Conservation (phyloP, 2,888 invertebrate genomes). For the Nineta flava region DNA sequence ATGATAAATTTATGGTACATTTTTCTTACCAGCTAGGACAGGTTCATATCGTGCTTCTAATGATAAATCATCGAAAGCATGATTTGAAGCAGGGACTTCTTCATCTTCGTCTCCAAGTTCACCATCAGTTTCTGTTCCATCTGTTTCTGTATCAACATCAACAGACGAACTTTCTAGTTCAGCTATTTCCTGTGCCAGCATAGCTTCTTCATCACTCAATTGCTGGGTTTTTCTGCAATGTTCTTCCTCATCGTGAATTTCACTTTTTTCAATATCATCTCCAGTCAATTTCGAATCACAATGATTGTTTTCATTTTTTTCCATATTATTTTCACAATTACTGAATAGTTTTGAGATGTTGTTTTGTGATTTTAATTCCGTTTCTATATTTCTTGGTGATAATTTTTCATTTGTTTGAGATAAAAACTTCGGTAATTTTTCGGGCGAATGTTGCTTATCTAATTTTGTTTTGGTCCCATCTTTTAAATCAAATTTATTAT, state of each 20-base stretch:
- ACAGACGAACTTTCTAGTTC: constrained; percentile 58
- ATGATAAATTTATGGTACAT: constrained; percentile 8
- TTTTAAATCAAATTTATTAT: too few relatives aligned
- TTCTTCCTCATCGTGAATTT: constrained; percentile 44
- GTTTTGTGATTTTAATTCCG: background rate
- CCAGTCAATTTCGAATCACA: constrained; percentile 11
- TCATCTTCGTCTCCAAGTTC: constrained; percentile 30
- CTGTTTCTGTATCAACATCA: constrained; percentile 67
- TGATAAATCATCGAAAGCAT: constrained; percentile 29
- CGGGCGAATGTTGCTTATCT: background rate
- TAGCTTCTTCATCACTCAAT: constrained; percentile 59
- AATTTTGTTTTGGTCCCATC: background rate
- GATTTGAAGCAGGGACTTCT: constrained; percentile 23
- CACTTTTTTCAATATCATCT: constrained; percentile 34
- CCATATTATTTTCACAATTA: constrained; percentile 14
- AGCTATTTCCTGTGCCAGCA: constrained; percentile 57
- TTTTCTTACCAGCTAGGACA: constrained; percentile 36
- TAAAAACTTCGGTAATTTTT: background rate
- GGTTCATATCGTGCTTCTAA: constrained; percentile 56
- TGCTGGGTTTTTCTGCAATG: constrained; percentile 49
- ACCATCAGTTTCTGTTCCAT: constrained; percentile 60
- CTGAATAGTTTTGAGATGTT: constrained; percentile 5
- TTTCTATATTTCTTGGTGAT: background rate
- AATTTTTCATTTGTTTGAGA: constrained; percentile 1
- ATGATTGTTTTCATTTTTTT: constrained; percentile 10